Percentiles rank a stretch among this genome's conserved stretches.
Evolutionary conservation across 2,113 vertebrate genomes (phyloP).

Genomic region (Catagonus wagneri): DNA sequence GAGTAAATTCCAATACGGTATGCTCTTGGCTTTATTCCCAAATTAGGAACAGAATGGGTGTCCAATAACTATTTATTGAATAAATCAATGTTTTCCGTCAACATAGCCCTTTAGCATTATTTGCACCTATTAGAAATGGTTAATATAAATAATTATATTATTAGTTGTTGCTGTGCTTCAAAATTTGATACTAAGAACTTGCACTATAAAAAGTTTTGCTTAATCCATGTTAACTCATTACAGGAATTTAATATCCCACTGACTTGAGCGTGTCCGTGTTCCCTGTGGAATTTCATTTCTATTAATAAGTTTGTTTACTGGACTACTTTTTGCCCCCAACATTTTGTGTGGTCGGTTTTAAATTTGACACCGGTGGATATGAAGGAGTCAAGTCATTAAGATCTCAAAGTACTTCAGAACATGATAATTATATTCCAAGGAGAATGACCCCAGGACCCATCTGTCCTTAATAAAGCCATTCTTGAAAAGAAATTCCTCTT

Average conservation of each 20-base stretch:
- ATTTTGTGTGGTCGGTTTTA: slow-evolving; percentile 78
- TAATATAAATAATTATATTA: slow-evolving; percentile 79
- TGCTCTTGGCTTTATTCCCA: background rate
- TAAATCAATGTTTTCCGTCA: slow-evolving; percentile 22
- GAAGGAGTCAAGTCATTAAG: slow-evolving; percentile 73
- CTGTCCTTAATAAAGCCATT: slow-evolving; percentile 47
- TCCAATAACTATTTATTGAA: slow-evolving; percentile 10
- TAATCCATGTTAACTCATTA: slow-evolving; percentile 84
- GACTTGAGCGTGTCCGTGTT: slow-evolving; percentile 75
- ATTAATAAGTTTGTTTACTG: slow-evolving; percentile 85
- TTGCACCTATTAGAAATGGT: slow-evolving; percentile 71
- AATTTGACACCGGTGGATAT: slow-evolving; percentile 69
- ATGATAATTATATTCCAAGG: background rate
- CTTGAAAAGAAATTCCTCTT: slow-evolving; percentile 55
- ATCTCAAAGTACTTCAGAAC: slow-evolving; percentile 68
- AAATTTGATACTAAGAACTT: slow-evolving; percentile 79
- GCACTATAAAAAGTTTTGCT: slow-evolving; percentile 83
- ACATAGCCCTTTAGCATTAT: slow-evolving; percentile 23
- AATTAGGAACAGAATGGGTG: background rate
- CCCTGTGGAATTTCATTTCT: slow-evolving; percentile 79
- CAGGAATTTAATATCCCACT: slow-evolving; percentile 78
- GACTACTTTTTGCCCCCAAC: slow-evolving; percentile 78
- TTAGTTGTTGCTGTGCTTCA: slow-evolving; percentile 78
- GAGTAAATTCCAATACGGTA: background rate
- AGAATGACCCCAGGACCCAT: slow-evolving; percentile 48